Percentiles rank a stretch among this genome's conserved stretches.
phyloP scores from a whole-genome alignment of 2,797 vertebrate species.

The Sebastes steindachneri region DNA sequence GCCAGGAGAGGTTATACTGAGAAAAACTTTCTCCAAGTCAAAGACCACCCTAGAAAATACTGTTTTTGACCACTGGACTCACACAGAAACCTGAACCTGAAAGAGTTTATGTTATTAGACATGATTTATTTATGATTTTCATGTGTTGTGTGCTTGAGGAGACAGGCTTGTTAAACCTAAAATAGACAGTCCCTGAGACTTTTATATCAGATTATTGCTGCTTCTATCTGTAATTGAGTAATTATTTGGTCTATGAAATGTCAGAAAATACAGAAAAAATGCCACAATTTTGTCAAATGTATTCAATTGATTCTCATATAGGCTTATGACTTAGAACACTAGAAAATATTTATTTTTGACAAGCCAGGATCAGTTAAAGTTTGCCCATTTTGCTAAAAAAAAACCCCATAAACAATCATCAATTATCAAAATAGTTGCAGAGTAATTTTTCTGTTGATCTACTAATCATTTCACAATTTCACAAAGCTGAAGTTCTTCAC shows the following conservation, averaged over 20 bases:
- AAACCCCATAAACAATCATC: background rate
- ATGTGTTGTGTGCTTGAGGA: background rate
- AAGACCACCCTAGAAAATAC: constrained; percentile 49
- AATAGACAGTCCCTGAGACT: background rate
- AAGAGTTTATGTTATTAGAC: background rate
- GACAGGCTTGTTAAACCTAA: background rate
- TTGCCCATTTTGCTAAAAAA: too few relatives aligned
- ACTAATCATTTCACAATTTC: background rate
- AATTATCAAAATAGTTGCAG: background rate
- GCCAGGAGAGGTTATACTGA: constrained; percentile 35
- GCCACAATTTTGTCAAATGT: background rate
- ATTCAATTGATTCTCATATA: background rate
- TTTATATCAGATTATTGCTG: background rate
- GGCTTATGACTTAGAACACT: background rate
- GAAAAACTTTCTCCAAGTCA: constrained; percentile 39
- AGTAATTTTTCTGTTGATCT: background rate
- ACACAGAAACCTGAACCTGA: constrained; percentile 5
- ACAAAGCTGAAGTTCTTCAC: too few relatives aligned
- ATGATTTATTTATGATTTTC: background rate
- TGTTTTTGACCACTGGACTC: constrained; percentile 22
- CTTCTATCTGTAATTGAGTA: background rate
- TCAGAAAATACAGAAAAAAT: background rate
- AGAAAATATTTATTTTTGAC: background rate
- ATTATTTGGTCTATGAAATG: background rate
- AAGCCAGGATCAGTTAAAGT: background rate